Evolutionary conservation across 2,888 invertebrate species (phyloP), one percentile per base, ranked within the genome.

Genomic region (Euphydryas editha): DNA sequence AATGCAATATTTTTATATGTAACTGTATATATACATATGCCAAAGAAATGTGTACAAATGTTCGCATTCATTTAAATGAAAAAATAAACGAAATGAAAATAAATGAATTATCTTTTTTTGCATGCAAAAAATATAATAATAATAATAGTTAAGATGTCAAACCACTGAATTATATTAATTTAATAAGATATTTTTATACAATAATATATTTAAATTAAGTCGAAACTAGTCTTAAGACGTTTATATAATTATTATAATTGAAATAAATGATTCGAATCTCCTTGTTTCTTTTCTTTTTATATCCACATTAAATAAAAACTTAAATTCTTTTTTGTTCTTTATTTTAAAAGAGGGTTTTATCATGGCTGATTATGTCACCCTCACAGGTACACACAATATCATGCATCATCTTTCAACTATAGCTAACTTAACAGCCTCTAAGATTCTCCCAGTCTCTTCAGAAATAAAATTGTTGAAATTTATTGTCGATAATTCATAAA

Each of bases 141-240:
- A 11, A 81, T 75, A 76, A 68, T 77, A 78, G 59, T 64, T 68
- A 68, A 56, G 60, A 39, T 58, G 55, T 73, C 65, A 72, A 73
- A 70, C 62, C 65, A 72, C 72, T 72, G 70, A 73, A 65, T 62
- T 82, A 83, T 80, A 82, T 82, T 82, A 83, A 82, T 81, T 82
- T 84, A 30, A 64, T 76, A 76, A 78, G 73, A 73, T 76, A 76
- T 76, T 77, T 74, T 73, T 73, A 77, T 73, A 73, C 67, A 67
- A 65, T 68, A 65, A 68, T 62, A 62, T 67, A 72, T 78, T 76
- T 82, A 62, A 54, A 51, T 73, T 83, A 81, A 79, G 77, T 78
- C 73, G 80, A 81, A 78, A 85, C 85, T 88, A 88, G 87, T 88
- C 86, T 84, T 89, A 90, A 90, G 90, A 78, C 80, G 85, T 88